Evolutionary conservation across 2,888 invertebrate species (phyloP).

Genomic region (Nemoura dubitans): DNA sequence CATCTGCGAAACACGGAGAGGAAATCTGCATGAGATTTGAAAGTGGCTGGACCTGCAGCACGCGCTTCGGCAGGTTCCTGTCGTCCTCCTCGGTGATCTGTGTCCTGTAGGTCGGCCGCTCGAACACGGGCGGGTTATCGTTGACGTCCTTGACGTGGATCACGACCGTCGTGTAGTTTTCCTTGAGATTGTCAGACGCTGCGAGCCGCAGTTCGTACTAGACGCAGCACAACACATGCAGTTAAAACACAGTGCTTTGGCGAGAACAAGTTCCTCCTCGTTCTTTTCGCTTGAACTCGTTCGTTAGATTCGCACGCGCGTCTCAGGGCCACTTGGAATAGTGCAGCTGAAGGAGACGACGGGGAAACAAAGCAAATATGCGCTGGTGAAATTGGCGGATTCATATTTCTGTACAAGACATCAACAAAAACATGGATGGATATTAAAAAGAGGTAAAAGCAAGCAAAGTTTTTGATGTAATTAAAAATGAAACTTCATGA

Average conservation of each 20-base stretch:
- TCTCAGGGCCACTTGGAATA: neutral
- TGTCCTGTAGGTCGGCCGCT: conserved; percentile 91
- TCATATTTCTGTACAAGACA: neutral
- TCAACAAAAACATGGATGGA: neutral
- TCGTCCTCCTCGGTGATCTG: conserved; percentile 97
- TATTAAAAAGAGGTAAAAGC: neutral
- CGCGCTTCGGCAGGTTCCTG: conserved; percentile 91
- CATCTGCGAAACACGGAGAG: neutral
- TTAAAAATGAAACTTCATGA: neutral
- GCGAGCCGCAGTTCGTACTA: conserved; percentile 95
- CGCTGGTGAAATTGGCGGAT: neutral
- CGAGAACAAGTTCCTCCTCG: neutral
- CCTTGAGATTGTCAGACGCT: conserved; percentile 95
- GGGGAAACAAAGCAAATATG: neutral
- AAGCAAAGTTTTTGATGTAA: neutral
- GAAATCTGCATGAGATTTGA: neutral
- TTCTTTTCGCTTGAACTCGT: neutral
- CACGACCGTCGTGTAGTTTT: conserved; percentile 96
- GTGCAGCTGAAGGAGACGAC: neutral
- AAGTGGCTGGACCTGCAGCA: conserved; percentile 74
- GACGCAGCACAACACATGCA: conserved; percentile 48
- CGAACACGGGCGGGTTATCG: conserved; percentile 97
- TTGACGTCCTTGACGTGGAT: conserved; percentile 98
- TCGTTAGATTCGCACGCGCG: neutral
- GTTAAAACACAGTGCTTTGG: neutral